Percentiles rank a stretch among this genome's conserved stretches.
Conservation (phyloP, 2,888 invertebrate species). For the Orgyia antiqua region DNA sequence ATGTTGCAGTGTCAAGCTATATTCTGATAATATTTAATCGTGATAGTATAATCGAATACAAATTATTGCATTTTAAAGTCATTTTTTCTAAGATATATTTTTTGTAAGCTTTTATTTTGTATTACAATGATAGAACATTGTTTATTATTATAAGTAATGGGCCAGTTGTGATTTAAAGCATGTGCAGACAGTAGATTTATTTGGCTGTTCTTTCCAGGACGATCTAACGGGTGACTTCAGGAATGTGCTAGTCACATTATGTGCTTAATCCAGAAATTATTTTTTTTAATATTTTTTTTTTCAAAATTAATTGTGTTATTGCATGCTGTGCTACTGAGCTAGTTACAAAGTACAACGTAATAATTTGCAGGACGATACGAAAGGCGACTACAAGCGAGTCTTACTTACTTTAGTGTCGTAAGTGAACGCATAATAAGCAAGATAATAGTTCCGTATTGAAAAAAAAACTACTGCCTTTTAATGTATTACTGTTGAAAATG, state of each 20-base stretch:
- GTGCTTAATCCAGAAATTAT: slow-evolving; percentile 64
- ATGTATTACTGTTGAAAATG: slow-evolving; percentile 63
- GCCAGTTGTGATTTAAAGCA: slow-evolving; percentile 52
- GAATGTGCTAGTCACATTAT: slow-evolving; percentile 80
- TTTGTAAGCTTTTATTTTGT: slow-evolving; percentile 37
- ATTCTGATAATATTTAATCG: slow-evolving; percentile 17
- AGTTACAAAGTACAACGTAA: slow-evolving; percentile 56
- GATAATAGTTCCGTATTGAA: slow-evolving; percentile 33
- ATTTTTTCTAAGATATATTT: slow-evolving; percentile 37
- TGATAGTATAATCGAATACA: slow-evolving; percentile 29
- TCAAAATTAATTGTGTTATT: slow-evolving; percentile 40
- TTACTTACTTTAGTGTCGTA: slow-evolving; percentile 78
- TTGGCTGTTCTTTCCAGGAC: slow-evolving; percentile 77
- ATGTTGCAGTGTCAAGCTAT: slow-evolving; percentile 39
- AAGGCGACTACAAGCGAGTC: slow-evolving; percentile 83
- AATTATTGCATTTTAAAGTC: slow-evolving; percentile 49
- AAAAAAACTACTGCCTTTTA: slow-evolving; percentile 61
- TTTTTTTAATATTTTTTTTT: slow-evolving; percentile 34
- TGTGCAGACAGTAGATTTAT: slow-evolving; percentile 50
- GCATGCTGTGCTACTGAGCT: slow-evolving; percentile 45
- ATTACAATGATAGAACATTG: slow-evolving; percentile 41
- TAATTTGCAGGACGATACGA: slow-evolving; percentile 82
- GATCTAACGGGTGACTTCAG: slow-evolving; percentile 84
- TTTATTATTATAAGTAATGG: slow-evolving; percentile 53
- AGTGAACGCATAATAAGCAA: slow-evolving; percentile 46